Conservation (phyloP, 1,140 invertebrate genomes). For the Trichonephila inaurata region DNA sequence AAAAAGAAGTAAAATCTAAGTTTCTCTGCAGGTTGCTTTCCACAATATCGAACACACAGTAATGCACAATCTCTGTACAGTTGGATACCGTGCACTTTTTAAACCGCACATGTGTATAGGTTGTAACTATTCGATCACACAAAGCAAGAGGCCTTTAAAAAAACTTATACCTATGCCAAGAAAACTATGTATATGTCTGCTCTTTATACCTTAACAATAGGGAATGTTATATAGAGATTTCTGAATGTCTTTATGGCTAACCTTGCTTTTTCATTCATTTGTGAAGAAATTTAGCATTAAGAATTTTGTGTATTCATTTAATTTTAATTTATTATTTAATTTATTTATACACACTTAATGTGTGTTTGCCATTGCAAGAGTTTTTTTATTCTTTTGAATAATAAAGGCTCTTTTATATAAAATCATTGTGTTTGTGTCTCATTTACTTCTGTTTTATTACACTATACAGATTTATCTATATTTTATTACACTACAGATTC, state of each 20-base stretch:
- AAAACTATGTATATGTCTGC: not conserved
- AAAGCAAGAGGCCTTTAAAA: slow-evolving; percentile 62
- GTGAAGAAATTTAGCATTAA: not conserved
- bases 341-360: slow-evolving; percentile 63
- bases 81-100: slow-evolving; percentile 58
- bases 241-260: not conserved
- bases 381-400: slow-evolving; percentile 75
- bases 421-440: not conserved
- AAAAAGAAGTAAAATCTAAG: not conserved
- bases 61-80: slow-evolving; percentile 69
- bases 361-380: slow-evolving; percentile 68
- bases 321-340: slow-evolving; percentile 53
- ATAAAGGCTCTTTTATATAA: slow-evolving; percentile 68
- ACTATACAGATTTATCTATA: too few species aligned
- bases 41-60: slow-evolving; percentile 4
- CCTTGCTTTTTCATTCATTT: slow-evolving; percentile 48
- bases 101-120: slow-evolving; percentile 51
- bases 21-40: slow-evolving; percentile 34
- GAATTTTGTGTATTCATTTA: slow-evolving; percentile 40
- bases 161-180: slow-evolving; percentile 14
- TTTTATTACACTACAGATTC: too few species aligned
- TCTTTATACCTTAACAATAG: slow-evolving; percentile 11
- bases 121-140: slow-evolving; percentile 45
- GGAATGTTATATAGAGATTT: not conserved
- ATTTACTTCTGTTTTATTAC: too few species aligned